Percentiles rank a stretch among this genome's conserved stretches.
Evolutionary conservation across 1,140 invertebrate genomes (phyloP).

Genomic region (Drosophila subpulchrella): DNA sequence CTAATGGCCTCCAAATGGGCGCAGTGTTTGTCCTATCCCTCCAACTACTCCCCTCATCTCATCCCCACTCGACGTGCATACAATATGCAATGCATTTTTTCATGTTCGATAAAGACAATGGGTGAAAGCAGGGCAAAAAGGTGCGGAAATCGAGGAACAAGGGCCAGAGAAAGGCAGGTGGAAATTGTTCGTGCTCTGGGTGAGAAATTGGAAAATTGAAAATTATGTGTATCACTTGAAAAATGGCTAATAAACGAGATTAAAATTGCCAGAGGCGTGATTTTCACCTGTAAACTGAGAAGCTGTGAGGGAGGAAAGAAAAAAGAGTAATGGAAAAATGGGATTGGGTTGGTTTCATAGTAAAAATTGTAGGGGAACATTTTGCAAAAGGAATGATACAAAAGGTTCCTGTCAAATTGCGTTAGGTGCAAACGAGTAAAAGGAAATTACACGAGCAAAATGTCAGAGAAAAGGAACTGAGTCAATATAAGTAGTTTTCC

Average conservation of each 20-base stretch:
- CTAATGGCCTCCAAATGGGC: conserved; percentile 71
- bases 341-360: not conserved
- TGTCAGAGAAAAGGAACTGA: not conserved
- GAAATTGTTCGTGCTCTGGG: conserved; percentile 42
- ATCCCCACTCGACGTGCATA: conserved; percentile 23
- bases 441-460: not conserved
- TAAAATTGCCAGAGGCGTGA: conserved; percentile 74
- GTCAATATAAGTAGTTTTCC: too few species aligned
- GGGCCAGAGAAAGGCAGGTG: conserved; percentile 33
- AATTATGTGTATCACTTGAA: conserved; percentile 81
- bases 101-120: conserved; percentile 79
- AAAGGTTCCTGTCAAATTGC: conserved; percentile 17
- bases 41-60: conserved; percentile 10
- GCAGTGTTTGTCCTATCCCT: conserved; percentile 55
- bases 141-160: conserved; percentile 5
- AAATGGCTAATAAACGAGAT: conserved; percentile 83
- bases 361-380: not conserved
- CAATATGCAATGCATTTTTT: conserved; percentile 73
- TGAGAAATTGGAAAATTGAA: conserved; percentile 81
- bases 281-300: conserved; percentile 52
- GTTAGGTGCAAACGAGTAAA: not conserved
- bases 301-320: conserved; percentile 11
- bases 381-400: not conserved
- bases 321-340: not conserved
- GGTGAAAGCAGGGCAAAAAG: conserved; percentile 17